These are phyloP conservation scores for Cryptosula pallasiana DNA, from an alignment of 2,888 invertebrate genomes.

Conservation along the genomic window DNA sequence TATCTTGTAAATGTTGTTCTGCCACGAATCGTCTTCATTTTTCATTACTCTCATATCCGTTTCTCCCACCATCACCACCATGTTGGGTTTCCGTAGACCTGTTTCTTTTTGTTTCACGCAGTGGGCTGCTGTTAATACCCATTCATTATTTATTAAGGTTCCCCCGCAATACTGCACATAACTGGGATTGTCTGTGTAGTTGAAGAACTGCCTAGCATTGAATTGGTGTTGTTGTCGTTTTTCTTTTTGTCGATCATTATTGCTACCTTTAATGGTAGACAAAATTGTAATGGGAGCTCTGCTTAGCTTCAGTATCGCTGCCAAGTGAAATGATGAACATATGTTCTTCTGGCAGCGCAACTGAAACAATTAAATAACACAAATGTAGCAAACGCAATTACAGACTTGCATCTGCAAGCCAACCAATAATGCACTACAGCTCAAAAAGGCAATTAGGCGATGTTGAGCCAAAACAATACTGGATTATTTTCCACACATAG, in stretches of 20 bases:
- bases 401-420: no score
- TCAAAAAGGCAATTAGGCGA: no score
- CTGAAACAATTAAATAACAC: no score
- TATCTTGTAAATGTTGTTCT: constrained; percentile 3
- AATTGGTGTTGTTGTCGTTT: background rate
- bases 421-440: no score
- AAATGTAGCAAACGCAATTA: no score
- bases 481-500: no score
- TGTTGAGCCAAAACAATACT: no score
- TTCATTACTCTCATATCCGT: constrained; percentile 22
- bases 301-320: no score
- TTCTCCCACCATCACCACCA: constrained; percentile 24
- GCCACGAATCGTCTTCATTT: background rate
- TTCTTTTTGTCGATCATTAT: constrained; percentile 19
- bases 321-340: no score
- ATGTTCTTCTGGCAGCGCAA: no score
- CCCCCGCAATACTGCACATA: constrained; percentile 25
- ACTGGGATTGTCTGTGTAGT: constrained; percentile 12
- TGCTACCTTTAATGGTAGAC: constrained; percentile 1
- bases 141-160: background rate
- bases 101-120: constrained; percentile 18
- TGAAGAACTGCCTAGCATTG: no score
- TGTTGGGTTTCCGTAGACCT: constrained; percentile 4
- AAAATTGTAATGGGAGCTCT: no score
- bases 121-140: constrained; percentile 24